These are phyloP conservation scores for Nemotelus nigrinus DNA, from an alignment of 2,888 invertebrate genomes.

Conservation along the genomic window DNA sequence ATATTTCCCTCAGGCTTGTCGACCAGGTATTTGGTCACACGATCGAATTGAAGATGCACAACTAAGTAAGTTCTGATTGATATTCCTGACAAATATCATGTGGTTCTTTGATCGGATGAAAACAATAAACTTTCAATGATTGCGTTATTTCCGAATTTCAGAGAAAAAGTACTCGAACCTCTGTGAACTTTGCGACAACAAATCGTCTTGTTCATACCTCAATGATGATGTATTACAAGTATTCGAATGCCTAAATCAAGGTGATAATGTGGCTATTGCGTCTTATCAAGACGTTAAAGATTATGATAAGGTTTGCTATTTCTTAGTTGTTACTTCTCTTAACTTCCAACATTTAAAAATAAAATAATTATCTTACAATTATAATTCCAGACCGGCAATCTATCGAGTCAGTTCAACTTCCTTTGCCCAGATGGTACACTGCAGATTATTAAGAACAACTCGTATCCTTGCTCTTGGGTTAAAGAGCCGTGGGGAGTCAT, in stretches of 20 bases:
- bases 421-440: constrained; percentile 60
- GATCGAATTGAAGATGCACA: constrained; percentile 67
- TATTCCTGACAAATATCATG: constrained; percentile 46
- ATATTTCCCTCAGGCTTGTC: constrained; percentile 77
- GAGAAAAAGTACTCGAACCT: constrained; percentile 68
- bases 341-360: not conserved
- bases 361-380: constrained; percentile 7
- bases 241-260: constrained; percentile 66
- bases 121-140: constrained; percentile 14
- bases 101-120: constrained; percentile 10
- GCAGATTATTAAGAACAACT: constrained; percentile 52
- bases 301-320: constrained; percentile 57
- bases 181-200: constrained; percentile 64
- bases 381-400: constrained; percentile 28
- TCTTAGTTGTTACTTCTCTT: no score
- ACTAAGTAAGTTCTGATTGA: constrained; percentile 68
- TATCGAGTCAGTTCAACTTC: constrained; percentile 54
- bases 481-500: constrained; percentile 72
- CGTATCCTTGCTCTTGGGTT: constrained; percentile 70
- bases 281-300: constrained; percentile 62
- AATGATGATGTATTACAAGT: constrained; percentile 65
- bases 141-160: constrained; percentile 56
- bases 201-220: constrained; percentile 19
- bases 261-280: constrained; percentile 70
- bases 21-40: constrained; percentile 76